phyloP scores from a whole-genome alignment of 2,113 vertebrate species.

The Cacatua alba region DNA sequence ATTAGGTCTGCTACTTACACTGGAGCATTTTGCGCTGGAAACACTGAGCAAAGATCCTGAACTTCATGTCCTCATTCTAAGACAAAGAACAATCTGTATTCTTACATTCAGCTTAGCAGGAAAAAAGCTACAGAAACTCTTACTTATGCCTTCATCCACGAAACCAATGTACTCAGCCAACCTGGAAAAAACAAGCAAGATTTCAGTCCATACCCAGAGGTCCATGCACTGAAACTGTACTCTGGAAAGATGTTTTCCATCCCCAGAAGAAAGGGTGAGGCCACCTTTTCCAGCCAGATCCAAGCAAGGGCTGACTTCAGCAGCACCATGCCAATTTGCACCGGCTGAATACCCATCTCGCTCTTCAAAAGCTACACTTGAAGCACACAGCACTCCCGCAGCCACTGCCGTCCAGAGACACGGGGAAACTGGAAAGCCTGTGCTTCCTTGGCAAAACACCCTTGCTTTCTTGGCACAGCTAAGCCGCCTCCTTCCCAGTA shows the following conservation, averaged over 20 bases:
- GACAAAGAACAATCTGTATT: background rate
- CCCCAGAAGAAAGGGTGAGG: background rate
- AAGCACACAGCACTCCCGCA: background rate
- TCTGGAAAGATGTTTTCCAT: background rate
- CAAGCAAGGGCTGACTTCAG: background rate
- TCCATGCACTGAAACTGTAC: background rate
- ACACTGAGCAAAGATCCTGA: background rate
- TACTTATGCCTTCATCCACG: background rate
- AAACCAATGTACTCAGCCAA: background rate
- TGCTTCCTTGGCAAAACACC: background rate
- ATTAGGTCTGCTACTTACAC: background rate
- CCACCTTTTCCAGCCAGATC: background rate
- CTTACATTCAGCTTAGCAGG: background rate
- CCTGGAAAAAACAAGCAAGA: background rate
- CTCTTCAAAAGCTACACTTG: accelerated
- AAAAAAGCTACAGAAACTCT: background rate
- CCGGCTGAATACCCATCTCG: accelerated
- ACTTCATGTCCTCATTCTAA: background rate
- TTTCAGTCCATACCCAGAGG: background rate
- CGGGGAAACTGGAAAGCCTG: accelerated
- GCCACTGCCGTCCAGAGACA: background rate
- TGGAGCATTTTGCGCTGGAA: background rate
- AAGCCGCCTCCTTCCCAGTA: background rate
- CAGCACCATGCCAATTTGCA: accelerated
- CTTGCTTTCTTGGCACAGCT: background rate